Evolutionary conservation across 2,888 invertebrate genomes (phyloP).

Genomic region (Himalopsyche japonica): DNA sequence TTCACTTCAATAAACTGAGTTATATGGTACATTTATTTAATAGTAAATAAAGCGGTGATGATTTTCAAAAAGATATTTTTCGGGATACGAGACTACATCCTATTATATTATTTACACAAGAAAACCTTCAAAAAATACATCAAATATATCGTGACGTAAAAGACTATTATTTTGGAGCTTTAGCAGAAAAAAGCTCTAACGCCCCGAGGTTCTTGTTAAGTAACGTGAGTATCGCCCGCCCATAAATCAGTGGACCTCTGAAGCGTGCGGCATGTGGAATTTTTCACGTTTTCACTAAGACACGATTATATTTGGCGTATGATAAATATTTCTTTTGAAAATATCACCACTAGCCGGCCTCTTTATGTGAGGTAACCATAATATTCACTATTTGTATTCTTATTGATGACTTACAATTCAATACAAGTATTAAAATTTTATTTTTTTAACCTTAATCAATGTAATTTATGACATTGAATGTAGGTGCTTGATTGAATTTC

Average conservation of each 20-base stretch:
- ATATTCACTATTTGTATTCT: too few species aligned
- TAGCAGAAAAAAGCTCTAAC: not conserved
- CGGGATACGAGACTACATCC: not conserved
- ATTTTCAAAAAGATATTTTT: too few species aligned
- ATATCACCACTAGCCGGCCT: not conserved
- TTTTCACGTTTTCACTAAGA: constrained; percentile 3
- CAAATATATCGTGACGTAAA: not conserved
- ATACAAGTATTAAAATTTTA: too few species aligned
- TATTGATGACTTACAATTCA: too few species aligned
- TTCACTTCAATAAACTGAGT: too few species aligned
- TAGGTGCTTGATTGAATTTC: too few species aligned
- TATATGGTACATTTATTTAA: too few species aligned
- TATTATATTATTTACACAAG: not conserved
- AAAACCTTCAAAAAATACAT: not conserved
- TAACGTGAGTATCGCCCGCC: constrained; percentile 10
- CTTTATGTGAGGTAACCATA: not conserved
- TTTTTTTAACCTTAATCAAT: too few species aligned
- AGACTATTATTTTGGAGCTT: not conserved
- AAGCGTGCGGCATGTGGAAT: constrained; percentile 14
- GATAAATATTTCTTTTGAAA: constrained; percentile 6
- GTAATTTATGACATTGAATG: too few species aligned
- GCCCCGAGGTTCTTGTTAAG: not conserved
- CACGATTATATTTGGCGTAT: not conserved
- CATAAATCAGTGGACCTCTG: constrained; percentile 19
- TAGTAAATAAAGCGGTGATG: too few species aligned